Conservation (phyloP, 2,113 vertebrate species). For the Caloenas nicobarica region DNA sequence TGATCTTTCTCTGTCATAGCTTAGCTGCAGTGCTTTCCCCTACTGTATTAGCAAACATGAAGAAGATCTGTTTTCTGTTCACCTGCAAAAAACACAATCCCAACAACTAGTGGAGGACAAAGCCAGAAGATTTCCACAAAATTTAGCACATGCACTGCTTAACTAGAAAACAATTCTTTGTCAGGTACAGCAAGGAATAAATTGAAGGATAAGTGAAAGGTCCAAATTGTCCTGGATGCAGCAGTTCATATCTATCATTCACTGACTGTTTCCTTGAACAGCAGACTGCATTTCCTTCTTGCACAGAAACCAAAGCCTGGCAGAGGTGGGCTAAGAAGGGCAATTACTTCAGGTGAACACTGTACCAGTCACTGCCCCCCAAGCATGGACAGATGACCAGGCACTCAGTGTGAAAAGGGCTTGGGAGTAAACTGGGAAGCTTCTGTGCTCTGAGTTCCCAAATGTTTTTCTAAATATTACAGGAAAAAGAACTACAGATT, state of each 20-base stretch:
- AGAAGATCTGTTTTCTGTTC: neutral
- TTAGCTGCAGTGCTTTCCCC: neutral
- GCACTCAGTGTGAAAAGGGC: fast-evolving
- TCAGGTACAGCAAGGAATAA: neutral
- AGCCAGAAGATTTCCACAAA: neutral
- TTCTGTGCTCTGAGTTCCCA: neutral
- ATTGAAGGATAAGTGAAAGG: neutral
- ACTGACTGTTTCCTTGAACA: neutral
- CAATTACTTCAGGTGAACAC: neutral
- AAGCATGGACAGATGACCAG: too few relatives aligned
- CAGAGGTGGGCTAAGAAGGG: neutral
- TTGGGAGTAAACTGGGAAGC: neutral
- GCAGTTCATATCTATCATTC: neutral
- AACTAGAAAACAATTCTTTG: neutral
- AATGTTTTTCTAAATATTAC: neutral
- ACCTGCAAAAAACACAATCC: neutral
- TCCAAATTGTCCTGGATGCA: neutral
- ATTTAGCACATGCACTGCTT: neutral
- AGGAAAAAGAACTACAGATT: neutral
- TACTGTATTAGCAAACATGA: fast-evolving
- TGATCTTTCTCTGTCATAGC: neutral
- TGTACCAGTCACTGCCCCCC: fast-evolving
- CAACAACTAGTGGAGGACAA: neutral
- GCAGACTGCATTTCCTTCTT: neutral
- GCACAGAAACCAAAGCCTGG: neutral